Conservation (phyloP, 2,797 vertebrate species). For the Alfaro cultratus region DNA sequence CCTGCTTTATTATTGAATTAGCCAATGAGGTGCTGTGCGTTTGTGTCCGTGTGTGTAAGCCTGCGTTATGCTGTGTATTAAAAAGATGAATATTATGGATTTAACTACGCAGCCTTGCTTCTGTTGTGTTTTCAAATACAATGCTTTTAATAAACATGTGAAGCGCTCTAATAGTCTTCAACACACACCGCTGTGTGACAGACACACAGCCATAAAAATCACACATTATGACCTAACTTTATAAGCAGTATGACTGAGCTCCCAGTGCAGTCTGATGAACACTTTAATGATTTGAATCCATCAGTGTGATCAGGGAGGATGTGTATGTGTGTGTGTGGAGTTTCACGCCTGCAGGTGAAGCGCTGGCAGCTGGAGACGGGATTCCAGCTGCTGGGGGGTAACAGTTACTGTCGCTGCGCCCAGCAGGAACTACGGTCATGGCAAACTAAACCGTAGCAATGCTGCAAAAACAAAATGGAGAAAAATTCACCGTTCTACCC, state of each 20-base stretch:
- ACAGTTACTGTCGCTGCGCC: background rate
- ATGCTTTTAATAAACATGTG: constrained; percentile 53
- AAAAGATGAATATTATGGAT: constrained; percentile 75
- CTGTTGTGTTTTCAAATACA: constrained; percentile 46
- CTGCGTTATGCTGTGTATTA: constrained; percentile 69
- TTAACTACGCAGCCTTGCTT: constrained; percentile 52
- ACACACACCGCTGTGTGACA: background rate
- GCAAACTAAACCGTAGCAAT: background rate
- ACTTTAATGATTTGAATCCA: constrained; percentile 2
- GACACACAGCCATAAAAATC: background rate
- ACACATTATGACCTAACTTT: constrained; percentile 6
- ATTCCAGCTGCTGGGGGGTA: constrained; percentile 30
- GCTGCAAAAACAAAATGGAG: background rate
- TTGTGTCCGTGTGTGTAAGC: constrained; percentile 66
- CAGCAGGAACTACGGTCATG: background rate
- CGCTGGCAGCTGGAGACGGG: too few species aligned
- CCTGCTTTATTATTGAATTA: constrained; percentile 82
- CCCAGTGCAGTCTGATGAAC: background rate
- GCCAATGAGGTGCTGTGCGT: constrained; percentile 74
- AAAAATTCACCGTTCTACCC: background rate
- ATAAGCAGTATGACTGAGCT: background rate
- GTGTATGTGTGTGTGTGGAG: background rate
- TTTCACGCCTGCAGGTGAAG: too few species aligned
- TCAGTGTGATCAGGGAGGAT: background rate
- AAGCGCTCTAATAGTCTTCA: constrained; percentile 38